Evolutionary conservation across 2,888 invertebrate species (phyloP).

Genomic region (Gisinianus flammeolus): DNA sequence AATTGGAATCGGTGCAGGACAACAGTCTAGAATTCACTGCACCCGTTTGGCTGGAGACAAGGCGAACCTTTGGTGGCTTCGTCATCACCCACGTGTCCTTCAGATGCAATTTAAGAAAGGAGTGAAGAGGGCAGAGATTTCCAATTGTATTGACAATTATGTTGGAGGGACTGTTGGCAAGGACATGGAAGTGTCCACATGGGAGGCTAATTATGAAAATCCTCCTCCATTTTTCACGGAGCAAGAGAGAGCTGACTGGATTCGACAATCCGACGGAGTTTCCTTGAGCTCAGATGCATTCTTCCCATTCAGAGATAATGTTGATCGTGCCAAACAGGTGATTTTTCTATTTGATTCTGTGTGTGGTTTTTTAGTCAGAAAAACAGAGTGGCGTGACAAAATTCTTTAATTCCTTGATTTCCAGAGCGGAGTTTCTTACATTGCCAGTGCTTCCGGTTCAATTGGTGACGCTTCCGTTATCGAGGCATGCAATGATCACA

Average conservation of each 20-base stretch:
- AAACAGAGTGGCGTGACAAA: too few relatives aligned
- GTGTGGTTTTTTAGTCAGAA: too few relatives aligned
- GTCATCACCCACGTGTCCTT: conserved; percentile 86
- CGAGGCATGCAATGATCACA: conserved; percentile 89
- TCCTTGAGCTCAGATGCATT: conserved; percentile 95
- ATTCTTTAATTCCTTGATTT: conserved; percentile 59
- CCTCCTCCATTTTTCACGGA: conserved; percentile 75
- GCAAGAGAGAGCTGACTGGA: conserved; percentile 73
- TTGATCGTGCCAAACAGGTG: conserved; percentile 90
- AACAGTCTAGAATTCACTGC: conserved; percentile 98
- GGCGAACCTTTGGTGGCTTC: conserved; percentile 86
- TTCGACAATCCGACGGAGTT: conserved; percentile 74
- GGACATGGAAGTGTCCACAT: conserved; percentile 79
- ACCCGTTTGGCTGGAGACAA: conserved; percentile 96
- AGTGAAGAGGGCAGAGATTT: conserved; percentile 86
- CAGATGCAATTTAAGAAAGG: conserved; percentile 83
- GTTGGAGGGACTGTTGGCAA: conserved; percentile 91
- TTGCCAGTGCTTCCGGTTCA: conserved; percentile 93
- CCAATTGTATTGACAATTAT: conserved; percentile 95
- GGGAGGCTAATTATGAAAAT: conserved; percentile 75
- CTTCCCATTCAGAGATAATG: conserved; percentile 97
- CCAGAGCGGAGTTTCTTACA: conserved; percentile 92
- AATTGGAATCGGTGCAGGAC: conserved; percentile 98
- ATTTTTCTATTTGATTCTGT: conserved; percentile 50
- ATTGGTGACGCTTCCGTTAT: conserved; percentile 90